Evolutionary conservation across 92 coral and sea anemone species (phyloP), one percentile per base, ranked within the genome.

Genomic region (Actinernus sp.): DNA sequence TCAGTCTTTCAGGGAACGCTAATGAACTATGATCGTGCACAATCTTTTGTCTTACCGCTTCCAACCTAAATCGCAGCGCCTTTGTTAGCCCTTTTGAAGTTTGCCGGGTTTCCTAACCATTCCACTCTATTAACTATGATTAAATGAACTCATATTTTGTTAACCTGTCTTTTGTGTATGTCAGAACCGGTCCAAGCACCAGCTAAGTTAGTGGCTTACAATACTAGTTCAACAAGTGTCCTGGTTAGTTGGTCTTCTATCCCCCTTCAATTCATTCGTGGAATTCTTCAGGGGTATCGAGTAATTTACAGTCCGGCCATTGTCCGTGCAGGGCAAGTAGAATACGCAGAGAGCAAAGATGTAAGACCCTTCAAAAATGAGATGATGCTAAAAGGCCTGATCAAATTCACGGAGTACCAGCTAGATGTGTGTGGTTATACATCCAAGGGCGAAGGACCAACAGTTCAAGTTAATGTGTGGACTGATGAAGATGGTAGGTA

Each of bases 401-500:
- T 54, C 25, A 80, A 80, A 29, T 88, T 58, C 22, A 77, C 83
- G 0, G 29, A 69, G 40, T 88, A 88, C 57, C 34, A 44, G 51
- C 16, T 88, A 13, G 37, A 61, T 10, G 49, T 88, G 17, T 46
- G 82, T 52, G 94, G 83, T 0, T 65, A 30, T 59, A 88, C 90
- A 1, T 3, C 67, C 13, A 72, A 66, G 40, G 94, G 94, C 31
- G 78, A 37, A 7, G 94, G 94, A 28, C 94, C 94, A 16, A 37
- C 21, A 3, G 45, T 61, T 21, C 28, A 13, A 18, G 37, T 74
- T n/a, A 39, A 45, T 10, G 69, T 67, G 3, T 31, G 54, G 55
- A 88, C 94, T 26, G 63, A 50, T 8, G 89, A 88, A 45, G 94
- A 85, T 28, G 94, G 94, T 88, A 73, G 38, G 79, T n/a, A n/a